These are phyloP conservation scores for Actenoides hombroni DNA, from an alignment of 2,113 vertebrate genomes.

Conservation along the genomic window DNA sequence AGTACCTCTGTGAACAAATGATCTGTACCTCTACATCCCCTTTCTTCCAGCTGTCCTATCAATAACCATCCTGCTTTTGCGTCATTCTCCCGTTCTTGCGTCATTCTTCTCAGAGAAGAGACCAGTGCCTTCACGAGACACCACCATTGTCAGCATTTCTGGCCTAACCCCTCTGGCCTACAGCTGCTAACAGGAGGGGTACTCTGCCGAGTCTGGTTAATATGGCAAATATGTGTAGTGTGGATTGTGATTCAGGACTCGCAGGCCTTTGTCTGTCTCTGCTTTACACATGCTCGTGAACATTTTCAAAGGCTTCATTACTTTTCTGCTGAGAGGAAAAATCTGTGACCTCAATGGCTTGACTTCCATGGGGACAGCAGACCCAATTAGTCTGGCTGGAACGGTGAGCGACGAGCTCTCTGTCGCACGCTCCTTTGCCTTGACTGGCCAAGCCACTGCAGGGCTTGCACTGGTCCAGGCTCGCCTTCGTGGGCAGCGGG, in stretches of 20 bases:
- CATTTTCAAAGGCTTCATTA: neutral
- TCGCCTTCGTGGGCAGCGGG: neutral
- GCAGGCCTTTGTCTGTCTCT: neutral
- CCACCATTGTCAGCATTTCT: rapidly evolving
- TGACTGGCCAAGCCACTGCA: neutral
- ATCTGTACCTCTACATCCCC: neutral
- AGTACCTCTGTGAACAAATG: neutral
- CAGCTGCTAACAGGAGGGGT: neutral
- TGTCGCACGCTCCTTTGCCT: neutral
- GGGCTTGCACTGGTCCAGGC: neutral
- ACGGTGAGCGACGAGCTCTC: neutral
- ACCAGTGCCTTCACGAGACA: neutral
- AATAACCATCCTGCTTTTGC: neutral
- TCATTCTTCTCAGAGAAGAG: neutral
- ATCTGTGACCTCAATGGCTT: rapidly evolving
- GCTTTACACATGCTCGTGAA: neutral
- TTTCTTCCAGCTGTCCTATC: neutral
- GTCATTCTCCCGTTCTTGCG: neutral
- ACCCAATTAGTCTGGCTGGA: neutral
- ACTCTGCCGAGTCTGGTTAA: too few relatives aligned
- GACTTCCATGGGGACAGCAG: neutral
- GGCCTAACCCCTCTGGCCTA: neutral
- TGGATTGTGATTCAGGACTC: neutral
- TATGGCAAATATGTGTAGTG: neutral
- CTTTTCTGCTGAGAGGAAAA: neutral